phyloP scores from a whole-genome alignment of 37 sponge, comb jelly and placozoan species.

The Halisarca cf. caerulea region DNA sequence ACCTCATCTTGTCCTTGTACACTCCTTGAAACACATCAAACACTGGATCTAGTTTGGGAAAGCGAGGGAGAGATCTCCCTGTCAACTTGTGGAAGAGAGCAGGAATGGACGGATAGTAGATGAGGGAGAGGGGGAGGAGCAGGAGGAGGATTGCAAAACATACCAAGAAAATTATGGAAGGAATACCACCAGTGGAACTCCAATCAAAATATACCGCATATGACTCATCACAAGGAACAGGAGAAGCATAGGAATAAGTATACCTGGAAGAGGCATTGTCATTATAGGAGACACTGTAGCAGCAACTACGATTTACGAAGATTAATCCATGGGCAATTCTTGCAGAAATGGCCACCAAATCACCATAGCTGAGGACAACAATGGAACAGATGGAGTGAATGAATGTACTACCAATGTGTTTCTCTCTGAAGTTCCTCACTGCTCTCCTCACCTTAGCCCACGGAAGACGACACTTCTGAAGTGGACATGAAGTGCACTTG shows the following conservation, averaged over 20 bases:
- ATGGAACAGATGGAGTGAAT: neutral
- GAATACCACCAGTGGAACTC: too few relatives aligned
- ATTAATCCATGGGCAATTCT: too few relatives aligned
- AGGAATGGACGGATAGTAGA: neutral
- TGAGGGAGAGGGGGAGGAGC: neutral
- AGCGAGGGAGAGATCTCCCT: neutral
- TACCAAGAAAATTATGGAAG: neutral
- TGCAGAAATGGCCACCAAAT: too few relatives aligned
- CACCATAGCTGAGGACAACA: too few relatives aligned
- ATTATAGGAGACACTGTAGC: too few relatives aligned
- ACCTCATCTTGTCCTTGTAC: neutral
- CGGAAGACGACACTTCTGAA: neutral
- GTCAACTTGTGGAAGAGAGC: neutral
- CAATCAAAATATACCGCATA: too few relatives aligned
- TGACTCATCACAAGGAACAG: too few relatives aligned
- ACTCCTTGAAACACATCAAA: conserved; percentile 18
- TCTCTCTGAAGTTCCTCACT: neutral
- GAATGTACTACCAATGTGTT: neutral
- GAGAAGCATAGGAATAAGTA: too few relatives aligned
- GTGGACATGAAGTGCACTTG: neutral
- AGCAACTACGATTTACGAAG: too few relatives aligned
- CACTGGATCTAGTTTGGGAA: neutral
- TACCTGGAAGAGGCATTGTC: too few relatives aligned
- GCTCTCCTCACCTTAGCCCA: neutral
- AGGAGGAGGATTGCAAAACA: neutral